Evolutionary conservation across 2,113 vertebrate species (phyloP).

Genomic region (Eudyptes chrysolophus): DNA sequence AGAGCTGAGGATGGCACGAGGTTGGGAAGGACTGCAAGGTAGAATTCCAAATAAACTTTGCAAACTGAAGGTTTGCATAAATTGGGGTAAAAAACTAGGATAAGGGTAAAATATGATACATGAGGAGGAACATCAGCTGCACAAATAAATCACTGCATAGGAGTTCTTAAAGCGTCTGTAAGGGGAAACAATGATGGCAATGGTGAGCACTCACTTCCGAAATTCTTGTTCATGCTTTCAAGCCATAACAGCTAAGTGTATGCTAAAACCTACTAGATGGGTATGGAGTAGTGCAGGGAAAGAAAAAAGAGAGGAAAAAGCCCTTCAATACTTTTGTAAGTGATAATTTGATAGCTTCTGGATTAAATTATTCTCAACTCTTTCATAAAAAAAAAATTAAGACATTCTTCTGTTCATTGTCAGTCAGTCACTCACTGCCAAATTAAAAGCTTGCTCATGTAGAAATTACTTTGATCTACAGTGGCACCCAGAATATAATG

Average conservation of each 20-base stretch:
- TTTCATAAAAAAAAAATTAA: not conserved
- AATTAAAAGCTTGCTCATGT: constrained; percentile 6
- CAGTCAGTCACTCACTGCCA: not conserved
- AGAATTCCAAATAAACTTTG: not conserved
- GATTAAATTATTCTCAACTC: not conserved
- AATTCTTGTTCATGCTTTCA: not conserved
- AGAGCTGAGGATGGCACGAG: not conserved
- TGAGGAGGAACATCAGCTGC: not conserved
- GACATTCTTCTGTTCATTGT: not conserved
- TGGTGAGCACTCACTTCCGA: not conserved
- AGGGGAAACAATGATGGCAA: not conserved
- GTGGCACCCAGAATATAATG: not conserved
- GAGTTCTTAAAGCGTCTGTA: not conserved
- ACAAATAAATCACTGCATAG: not conserved
- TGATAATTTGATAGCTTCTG: not conserved
- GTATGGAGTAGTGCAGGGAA: not conserved
- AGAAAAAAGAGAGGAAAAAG: not conserved
- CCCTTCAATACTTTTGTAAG: not conserved
- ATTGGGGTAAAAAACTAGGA: not conserved
- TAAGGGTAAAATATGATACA: not conserved
- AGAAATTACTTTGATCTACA: not conserved
- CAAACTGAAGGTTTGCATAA: not conserved
- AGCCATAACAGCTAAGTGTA: not conserved
- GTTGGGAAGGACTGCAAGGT: not conserved
- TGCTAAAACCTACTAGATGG: not conserved